Base-by-base conservation (phyloP, 2,888 invertebrate species). In the Eurytoma californica region DNA sequence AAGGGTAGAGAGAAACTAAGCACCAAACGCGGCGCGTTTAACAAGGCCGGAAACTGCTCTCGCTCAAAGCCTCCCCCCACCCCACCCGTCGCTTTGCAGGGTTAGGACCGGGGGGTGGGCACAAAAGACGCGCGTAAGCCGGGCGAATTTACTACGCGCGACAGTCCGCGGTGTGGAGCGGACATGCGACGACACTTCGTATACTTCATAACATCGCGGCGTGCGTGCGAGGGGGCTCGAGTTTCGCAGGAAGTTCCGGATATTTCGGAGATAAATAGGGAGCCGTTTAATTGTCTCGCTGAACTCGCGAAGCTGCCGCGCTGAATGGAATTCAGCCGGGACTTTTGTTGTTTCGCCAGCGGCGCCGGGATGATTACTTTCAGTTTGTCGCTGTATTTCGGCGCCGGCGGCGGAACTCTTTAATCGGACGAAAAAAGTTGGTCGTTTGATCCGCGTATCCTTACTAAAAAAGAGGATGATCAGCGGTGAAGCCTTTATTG, bases 11-110 rank as follows among this genome's bases (percentile, higher is more conserved):
- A 39, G 39, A 39, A 39, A 39, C 39, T 39, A 39, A 39, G 58
- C 63, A 72, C 53, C 72, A 72, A 72, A 65, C 72, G 4, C 20
- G 51, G 5, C 30, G 67, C 75, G 24, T 75, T 75, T 68, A 75
- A 75, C 75, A 75, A 75, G 67, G 16, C 75, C 75, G 67, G 75
- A 75, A 75, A 75, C 75, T 68, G 60, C 67, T 67, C 51, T 60
- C 51, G 67, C 60, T 75, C 75, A 68, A 75, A 68, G 75, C 61
- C 3, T 49, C 1, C 30, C 18, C 58, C 58, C 58, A 47, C 14
- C 68, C 39, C 20, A 51, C 13, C 39, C 39, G 39, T 39, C 39
- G 39, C 39, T 39, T 39, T 39, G 39, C 39, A 9, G 39, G 39
- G 39, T 39, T 39, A 39, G 1, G 39, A 9, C 39, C 39, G 39